These are phyloP conservation scores for Camelus bactrianus DNA, from an alignment of 2,113 vertebrate genomes.

Conservation along the genomic window DNA sequence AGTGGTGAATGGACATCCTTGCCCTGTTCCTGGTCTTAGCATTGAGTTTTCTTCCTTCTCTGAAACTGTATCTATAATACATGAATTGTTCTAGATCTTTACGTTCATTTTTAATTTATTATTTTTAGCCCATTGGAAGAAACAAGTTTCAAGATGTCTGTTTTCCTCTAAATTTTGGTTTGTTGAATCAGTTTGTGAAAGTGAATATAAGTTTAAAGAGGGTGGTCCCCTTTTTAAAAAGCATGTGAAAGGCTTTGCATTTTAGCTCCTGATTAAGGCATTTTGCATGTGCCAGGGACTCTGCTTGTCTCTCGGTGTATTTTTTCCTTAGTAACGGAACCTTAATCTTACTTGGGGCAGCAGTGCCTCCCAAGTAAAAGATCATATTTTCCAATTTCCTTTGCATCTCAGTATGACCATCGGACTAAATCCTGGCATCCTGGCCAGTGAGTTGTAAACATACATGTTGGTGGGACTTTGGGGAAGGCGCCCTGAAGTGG, in stretches of 20 bases:
- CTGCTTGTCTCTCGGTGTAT: not conserved
- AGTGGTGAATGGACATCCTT: not conserved
- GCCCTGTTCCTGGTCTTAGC: not conserved
- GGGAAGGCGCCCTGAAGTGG: not conserved
- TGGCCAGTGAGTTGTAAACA: not conserved
- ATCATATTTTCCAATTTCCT: not conserved
- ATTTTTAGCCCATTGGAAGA: slow-evolving; percentile 26
- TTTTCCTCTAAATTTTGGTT: not conserved
- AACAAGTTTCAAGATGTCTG: not conserved
- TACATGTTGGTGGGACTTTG: not conserved
- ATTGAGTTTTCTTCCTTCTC: not conserved
- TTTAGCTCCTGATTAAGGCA: not conserved
- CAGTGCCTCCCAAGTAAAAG: not conserved
- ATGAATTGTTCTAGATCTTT: not conserved
- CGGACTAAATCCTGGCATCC: not conserved
- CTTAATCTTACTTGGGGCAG: not conserved
- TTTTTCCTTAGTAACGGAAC: not conserved
- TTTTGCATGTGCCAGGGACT: not conserved
- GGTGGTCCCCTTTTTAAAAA: not conserved
- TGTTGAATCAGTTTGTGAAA: slow-evolving; percentile 15
- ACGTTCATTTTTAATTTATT: slow-evolving; percentile 43
- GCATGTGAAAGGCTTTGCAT: not conserved
- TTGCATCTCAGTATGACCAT: not conserved
- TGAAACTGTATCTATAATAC: not conserved
- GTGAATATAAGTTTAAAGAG: not conserved